Percentiles rank a stretch among this genome's conserved stretches.
phyloP scores from a whole-genome alignment of 2,888 invertebrate species.

The Hermaeophaga mercurialis region DNA sequence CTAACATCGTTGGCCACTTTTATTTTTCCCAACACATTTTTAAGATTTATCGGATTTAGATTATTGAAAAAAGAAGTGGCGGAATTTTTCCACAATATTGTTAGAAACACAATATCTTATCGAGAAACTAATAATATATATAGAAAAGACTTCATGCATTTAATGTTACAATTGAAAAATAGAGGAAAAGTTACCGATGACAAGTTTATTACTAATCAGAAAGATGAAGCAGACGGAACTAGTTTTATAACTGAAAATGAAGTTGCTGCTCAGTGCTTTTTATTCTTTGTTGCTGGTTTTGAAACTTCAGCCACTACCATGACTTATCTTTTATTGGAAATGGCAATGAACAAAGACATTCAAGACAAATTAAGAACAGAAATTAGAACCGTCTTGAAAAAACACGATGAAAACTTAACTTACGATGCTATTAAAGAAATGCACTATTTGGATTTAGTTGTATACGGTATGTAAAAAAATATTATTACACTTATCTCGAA shows the following conservation, averaged over 20 bases:
- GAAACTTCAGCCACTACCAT: constrained; percentile 42
- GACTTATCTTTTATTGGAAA: constrained; percentile 31
- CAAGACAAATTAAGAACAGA: constrained; percentile 41
- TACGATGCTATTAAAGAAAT: constrained; percentile 43
- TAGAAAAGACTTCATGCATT: constrained; percentile 62
- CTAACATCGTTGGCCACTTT: not conserved
- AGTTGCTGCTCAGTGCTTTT: constrained; percentile 32
- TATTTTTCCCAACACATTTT: not conserved
- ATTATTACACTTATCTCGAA: not conserved
- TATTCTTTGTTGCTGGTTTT: constrained; percentile 41
- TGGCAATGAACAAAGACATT: constrained; percentile 24
- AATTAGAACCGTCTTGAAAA: constrained; percentile 37
- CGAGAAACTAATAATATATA: constrained; percentile 56
- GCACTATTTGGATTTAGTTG: constrained; percentile 56
- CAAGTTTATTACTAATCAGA: constrained; percentile 45
- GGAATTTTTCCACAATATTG: not conserved
- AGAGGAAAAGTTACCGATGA: constrained; percentile 50
- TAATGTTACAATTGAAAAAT: constrained; percentile 58
- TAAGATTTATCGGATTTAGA: not conserved
- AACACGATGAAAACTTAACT: constrained; percentile 36
- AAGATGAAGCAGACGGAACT: constrained; percentile 6
- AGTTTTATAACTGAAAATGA: constrained; percentile 19
- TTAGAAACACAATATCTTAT: constrained; percentile 42
- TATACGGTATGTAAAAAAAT: constrained; percentile 53
- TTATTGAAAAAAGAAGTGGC: not conserved